Base-by-base conservation (phyloP, 2,888 invertebrate genomes). In the Encarsia formosa region DNA sequence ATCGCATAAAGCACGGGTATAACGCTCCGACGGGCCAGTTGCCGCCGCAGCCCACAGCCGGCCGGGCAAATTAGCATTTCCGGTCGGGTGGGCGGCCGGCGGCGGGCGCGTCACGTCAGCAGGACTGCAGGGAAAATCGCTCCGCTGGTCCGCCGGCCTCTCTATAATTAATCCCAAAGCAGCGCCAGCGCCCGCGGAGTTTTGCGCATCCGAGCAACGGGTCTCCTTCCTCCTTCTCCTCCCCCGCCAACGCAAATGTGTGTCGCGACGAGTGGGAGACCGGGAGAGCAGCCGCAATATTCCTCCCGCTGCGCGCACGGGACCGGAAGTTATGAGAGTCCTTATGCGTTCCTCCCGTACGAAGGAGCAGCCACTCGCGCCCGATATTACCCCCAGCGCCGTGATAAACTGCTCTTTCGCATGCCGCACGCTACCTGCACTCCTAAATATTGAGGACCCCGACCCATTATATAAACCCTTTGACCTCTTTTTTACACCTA, bases 241-340 rank as follows among this genome's bases (percentile, higher is more conserved):
- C 35, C 15, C 35, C 35, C 15, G 26, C 8, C 35, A 16, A n/a
- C n/a, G 16, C n/a, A 16, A 35, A 35, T 35, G 35, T 2, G n/a
- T n/a, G n/a, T n/a, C n/a, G n/a, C n/a, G n/a, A n/a, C n/a, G n/a
- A n/a, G n/a, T n/a, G n/a, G n/a, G n/a, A n/a, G n/a, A n/a, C 11
- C 23, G 22, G n/a, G 38, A 44, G 34, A 37, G 41, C 42, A 54
- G 35, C 24, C 45, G 45, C 41, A 48, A 52, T 34, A 24, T 34
- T 39, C 39, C 47, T 43, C 40, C 43, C 41, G 52, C 49, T 53
- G 53, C 55, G 61, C 51, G 57, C 55, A 54, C 48, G 50, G 58
- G 50, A n/a, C 51, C 56, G 59, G 60, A 65, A 65, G 65, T 68
- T 65, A 64, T 59, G 67, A 65, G 63, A 60, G 60, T 61, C 59